Base-by-base conservation (phyloP, 1,140 invertebrate species). In the Euwallacea fornicatus region DNA sequence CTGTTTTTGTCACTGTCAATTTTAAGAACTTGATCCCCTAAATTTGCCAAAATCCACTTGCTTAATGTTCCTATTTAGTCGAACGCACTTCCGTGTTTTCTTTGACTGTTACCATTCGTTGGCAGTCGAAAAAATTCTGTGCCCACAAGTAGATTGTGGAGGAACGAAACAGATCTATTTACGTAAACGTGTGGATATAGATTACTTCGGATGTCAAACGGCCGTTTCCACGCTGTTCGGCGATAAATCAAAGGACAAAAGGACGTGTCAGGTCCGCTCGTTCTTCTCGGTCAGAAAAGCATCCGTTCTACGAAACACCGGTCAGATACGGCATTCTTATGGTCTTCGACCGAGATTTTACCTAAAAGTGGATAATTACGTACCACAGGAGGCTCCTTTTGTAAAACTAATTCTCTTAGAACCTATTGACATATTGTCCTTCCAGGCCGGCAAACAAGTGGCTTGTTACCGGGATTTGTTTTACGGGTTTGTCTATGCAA, bases 161-260 rank as follows among this genome's bases (percentile, higher is more conserved):
- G 13, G 13, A 50, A 50, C 46, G 13, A 50, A 10, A 50, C 9
- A 50, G 46, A 50, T 33, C 6, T 7, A 58, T 33, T 33, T 33
- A 33, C 21, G 21, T 15, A 58, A 58, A 58, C 10, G 55, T 33
- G 55, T 58, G 55, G 55, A 58, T 16, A 33, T 33, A 16, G 55
- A 58, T 58, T 58, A 58, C 21, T 16, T 58, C n/a, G n/a, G 55
- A 21, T 58, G 55, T 58, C 55, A 21, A n/a, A 58, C 21, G 55
- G n/a, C n/a, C 21, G 55, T 58, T 58, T 58, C 13, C 46, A 50
- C 46, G 46, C 9, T 50, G 46, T 10, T 50, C 9, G 21, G n/a
- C 21, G 9, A 58, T 58, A 16, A 58, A 58, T 58, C 55, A 58
- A 10, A 10, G 4, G n/a, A 58, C 21, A 10, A 58, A 58, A 16